phyloP scores from a whole-genome alignment of 2,888 invertebrate species.

The Lepas anatifera region DNA sequence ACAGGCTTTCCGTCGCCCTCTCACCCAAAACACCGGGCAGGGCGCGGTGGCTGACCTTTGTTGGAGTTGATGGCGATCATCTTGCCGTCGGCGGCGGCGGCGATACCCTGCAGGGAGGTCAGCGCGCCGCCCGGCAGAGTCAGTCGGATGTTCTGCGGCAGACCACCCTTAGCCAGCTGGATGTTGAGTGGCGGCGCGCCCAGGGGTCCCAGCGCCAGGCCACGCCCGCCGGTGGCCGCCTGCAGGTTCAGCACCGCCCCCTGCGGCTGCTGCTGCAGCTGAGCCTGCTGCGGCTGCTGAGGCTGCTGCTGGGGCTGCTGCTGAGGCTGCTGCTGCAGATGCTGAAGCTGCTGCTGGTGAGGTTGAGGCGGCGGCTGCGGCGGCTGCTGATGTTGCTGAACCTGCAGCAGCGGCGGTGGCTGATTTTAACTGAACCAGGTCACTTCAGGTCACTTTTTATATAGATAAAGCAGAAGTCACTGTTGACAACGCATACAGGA shows the following conservation, averaged over 20 bases:
- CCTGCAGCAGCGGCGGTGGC: not conserved
- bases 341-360: no score
- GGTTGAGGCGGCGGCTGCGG: no score
- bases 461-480: no score
- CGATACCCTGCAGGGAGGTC: not conserved
- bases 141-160: not conserved
- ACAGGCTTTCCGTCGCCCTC: no score
- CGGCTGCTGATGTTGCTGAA: not conserved
- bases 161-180: not conserved
- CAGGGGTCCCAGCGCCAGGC: not conserved
- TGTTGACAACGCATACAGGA: no score
- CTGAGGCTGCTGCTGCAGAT: no score
- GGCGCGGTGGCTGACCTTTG: not conserved
- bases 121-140: not conserved
- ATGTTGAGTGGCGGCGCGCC: not conserved
- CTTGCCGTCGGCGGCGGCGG: not conserved
- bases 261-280: not conserved
- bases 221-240: not conserved
- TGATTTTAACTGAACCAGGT: no score
- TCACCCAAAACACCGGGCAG: no score
- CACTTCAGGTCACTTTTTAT: no score
- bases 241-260: not conserved
- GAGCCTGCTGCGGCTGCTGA: not conserved
- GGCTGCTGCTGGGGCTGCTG: not conserved
- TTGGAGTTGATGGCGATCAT: slow-evolving; percentile 1